phyloP scores from a whole-genome alignment of 2,113 vertebrate genomes.

The Dolichallabes microphthalmus region DNA sequence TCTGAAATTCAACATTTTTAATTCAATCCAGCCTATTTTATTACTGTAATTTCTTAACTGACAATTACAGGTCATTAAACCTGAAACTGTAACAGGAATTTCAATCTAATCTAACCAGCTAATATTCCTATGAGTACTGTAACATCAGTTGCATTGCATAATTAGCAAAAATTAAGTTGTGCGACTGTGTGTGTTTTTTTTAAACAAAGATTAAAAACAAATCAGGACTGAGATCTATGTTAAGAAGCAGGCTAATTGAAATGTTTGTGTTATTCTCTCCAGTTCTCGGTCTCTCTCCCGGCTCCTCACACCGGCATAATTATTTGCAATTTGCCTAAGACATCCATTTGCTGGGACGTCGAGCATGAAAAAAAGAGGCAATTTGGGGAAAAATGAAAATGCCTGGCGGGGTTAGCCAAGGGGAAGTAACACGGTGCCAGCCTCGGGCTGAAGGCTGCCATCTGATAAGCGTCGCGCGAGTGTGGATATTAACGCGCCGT shows the following conservation, averaged over 20 bases:
- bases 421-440: slow-evolving; percentile 90
- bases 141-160: slow-evolving; percentile 37
- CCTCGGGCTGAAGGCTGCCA: slow-evolving; percentile 85
- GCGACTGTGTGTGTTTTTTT: slow-evolving; percentile 2
- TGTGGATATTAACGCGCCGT: slow-evolving; percentile 88
- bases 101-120: slow-evolving; percentile 7
- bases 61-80: neutral
- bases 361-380: slow-evolving; percentile 99
- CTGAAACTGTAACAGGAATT: neutral
- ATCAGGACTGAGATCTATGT: slow-evolving; percentile 85
- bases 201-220: slow-evolving; percentile 35
- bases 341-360: slow-evolving; percentile 99
- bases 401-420: slow-evolving; percentile 88
- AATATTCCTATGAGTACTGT: neutral
- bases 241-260: slow-evolving; percentile 94
- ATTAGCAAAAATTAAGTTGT: slow-evolving; percentile 35
- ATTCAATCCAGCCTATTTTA: neutral
- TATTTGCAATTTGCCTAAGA: slow-evolving; percentile 99
- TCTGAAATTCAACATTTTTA: neutral
- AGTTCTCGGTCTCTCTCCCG: slow-evolving; percentile 68
- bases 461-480: slow-evolving; percentile 84
- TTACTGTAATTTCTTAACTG: neutral
- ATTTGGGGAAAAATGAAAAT: slow-evolving; percentile 98
- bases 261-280: slow-evolving; percentile 94
- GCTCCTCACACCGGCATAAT: slow-evolving; percentile 95